Percentiles rank a stretch among this genome's conserved stretches.
Evolutionary conservation across 2,113 vertebrate species (phyloP).

Genomic region (Hippocampus barbouri): DNA sequence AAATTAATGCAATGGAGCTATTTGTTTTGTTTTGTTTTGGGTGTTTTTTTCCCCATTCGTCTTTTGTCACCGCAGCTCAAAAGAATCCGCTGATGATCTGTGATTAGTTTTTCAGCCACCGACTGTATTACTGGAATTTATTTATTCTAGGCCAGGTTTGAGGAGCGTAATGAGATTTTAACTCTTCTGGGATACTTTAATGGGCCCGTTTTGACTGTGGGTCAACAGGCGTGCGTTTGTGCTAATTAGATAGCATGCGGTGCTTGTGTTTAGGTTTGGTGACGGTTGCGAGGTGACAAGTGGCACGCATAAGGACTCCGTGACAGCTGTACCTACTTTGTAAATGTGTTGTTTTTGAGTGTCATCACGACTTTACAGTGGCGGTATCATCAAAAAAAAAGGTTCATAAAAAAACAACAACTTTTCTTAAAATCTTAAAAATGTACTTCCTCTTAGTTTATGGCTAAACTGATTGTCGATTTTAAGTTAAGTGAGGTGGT

Average conservation of each 20-base stretch:
- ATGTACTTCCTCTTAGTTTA: too few relatives aligned
- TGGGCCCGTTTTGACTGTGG: background rate
- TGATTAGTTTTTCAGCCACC: slow-evolving; percentile 12
- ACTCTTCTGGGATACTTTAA: background rate
- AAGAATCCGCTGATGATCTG: slow-evolving; percentile 55
- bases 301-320: too few relatives aligned
- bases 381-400: too few relatives aligned
- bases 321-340: too few relatives aligned
- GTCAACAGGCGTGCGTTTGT: background rate
- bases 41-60: slow-evolving; percentile 1
- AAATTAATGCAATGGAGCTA: slow-evolving; percentile 13
- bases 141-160: background rate
- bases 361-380: too few relatives aligned
- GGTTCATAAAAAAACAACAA: too few relatives aligned
- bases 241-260: background rate
- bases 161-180: background rate
- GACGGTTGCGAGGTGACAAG: background rate
- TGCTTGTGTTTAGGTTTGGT: background rate
- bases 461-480: too few relatives aligned
- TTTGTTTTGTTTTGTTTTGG: slow-evolving; percentile 9
- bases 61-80: slow-evolving; percentile 34
- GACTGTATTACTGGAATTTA: background rate
- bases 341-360: too few relatives aligned
- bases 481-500: too few relatives aligned
- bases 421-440: too few relatives aligned